Conservation (phyloP, 2,113 vertebrate genomes). For the Silurus glanis region DNA sequence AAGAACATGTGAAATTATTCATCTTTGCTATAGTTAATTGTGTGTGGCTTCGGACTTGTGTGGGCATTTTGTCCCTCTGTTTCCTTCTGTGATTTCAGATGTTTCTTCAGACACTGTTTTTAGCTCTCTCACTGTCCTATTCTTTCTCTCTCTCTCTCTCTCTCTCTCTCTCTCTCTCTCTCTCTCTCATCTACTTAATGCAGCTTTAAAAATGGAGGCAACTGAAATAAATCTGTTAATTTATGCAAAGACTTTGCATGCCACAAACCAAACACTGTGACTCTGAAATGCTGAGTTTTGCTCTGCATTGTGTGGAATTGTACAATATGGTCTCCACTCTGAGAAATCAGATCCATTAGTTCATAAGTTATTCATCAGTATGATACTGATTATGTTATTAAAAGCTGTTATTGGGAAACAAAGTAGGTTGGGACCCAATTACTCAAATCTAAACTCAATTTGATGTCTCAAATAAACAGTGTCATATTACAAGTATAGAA, state of each 20-base stretch:
- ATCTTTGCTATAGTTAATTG: not conserved
- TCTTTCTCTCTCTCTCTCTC: not conserved
- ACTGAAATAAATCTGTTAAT: slow-evolving; percentile 41
- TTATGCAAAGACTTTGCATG: slow-evolving; percentile 13
- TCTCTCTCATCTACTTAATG: slow-evolving; percentile 11
- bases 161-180: not conserved
- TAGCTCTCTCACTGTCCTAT: not conserved
- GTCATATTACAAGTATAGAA: not conserved
- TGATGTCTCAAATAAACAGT: not conserved
- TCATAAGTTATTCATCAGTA: not conserved
- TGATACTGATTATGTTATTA: not conserved
- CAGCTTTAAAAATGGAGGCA: slow-evolving; percentile 4
- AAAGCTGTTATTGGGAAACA: slow-evolving; percentile 16
- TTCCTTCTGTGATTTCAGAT: not conserved
- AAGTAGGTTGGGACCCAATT: not conserved
- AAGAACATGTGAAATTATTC: not conserved
- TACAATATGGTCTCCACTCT: not conserved
- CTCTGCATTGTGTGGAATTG: not conserved
- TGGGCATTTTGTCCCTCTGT: not conserved
- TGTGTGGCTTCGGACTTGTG: not conserved
- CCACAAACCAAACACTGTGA: not conserved
- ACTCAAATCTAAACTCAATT: slow-evolving; percentile 2
- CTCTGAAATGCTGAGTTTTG: not conserved
- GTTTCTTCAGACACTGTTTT: not conserved
- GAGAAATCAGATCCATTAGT: not conserved